Evolutionary conservation across 2,888 invertebrate species (phyloP).

Genomic region (Gryllus longicercus): DNA sequence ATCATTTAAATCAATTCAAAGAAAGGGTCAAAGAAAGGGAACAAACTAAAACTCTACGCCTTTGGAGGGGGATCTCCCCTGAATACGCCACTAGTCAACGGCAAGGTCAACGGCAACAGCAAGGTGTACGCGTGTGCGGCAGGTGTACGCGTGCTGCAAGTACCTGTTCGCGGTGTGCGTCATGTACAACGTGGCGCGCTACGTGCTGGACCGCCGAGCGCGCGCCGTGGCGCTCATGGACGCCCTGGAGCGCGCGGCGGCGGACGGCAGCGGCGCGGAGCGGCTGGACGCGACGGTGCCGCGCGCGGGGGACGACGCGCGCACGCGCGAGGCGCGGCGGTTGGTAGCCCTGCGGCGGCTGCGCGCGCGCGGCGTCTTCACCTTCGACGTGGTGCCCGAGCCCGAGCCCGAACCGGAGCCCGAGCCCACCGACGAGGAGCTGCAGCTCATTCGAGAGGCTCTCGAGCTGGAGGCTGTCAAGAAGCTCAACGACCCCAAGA

Average conservation of each 20-base stretch:
- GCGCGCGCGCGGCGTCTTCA: background rate
- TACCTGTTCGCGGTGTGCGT: background rate
- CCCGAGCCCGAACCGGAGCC: background rate
- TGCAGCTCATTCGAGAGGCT: background rate
- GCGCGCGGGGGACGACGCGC: background rate
- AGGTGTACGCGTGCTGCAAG: background rate
- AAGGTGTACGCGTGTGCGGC: background rate
- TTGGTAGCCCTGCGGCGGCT: background rate
- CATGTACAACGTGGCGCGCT: background rate
- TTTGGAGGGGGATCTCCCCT: no score
- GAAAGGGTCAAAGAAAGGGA: no score
- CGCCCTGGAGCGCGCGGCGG: background rate
- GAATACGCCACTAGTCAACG: no score
- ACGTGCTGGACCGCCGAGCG: background rate
- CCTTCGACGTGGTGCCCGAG: background rate
- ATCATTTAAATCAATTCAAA: no score
- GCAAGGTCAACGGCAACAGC: no score
- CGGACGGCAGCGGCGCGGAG: background rate
- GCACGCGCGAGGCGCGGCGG: constrained; percentile 4
- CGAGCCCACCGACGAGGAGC: background rate
- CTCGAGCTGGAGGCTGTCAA: background rate
- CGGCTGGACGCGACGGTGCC: background rate
- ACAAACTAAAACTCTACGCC: no score
- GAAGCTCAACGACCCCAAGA: background rate
- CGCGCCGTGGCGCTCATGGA: background rate